Conservation (phyloP, 53 echinoderm and acorn worm species). For the Zoroaster sp. region DNA sequence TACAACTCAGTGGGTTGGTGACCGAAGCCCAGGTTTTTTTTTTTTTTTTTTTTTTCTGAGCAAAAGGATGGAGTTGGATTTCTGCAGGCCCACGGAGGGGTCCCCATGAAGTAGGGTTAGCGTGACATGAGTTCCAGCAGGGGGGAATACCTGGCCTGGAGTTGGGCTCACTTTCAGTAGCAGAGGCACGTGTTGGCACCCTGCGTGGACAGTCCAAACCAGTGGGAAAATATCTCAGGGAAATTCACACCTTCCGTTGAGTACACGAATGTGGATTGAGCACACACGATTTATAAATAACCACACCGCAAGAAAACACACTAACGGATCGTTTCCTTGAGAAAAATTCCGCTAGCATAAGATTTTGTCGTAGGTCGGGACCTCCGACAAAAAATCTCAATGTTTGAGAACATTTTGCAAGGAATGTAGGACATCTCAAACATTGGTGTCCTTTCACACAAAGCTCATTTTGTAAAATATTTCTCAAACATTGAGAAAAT, state of each 20-base stretch:
- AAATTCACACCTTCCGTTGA: conserved; percentile 47
- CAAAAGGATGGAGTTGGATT: neutral
- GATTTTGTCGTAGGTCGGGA: too few relatives aligned
- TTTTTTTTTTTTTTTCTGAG: neutral
- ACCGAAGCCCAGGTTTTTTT: neutral
- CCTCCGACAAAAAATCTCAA: too few relatives aligned
- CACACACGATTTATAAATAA: neutral
- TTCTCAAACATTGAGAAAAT: too few relatives aligned
- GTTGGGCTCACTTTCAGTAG: neutral
- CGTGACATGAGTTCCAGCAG: conserved; percentile 52
- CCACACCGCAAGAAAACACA: too few relatives aligned
- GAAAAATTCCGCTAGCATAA: too few relatives aligned
- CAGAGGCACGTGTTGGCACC: conserved; percentile 45
- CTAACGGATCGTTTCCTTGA: too few relatives aligned
- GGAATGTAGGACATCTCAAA: too few relatives aligned
- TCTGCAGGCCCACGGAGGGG: conserved; percentile 7
- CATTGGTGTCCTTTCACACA: too few relatives aligned
- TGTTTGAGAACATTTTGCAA: too few relatives aligned
- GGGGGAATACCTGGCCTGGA: conserved; percentile 44
- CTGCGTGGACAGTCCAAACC: conserved; percentile 26
- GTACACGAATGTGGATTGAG: neutral
- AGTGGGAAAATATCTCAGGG: conserved; percentile 54
- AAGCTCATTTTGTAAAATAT: too few relatives aligned
- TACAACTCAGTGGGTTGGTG: neutral
- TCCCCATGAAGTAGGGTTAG: conserved; percentile 16